Evolutionary conservation across 2,888 invertebrate genomes (phyloP).

Genomic region (Cryptus viduatorius): DNA sequence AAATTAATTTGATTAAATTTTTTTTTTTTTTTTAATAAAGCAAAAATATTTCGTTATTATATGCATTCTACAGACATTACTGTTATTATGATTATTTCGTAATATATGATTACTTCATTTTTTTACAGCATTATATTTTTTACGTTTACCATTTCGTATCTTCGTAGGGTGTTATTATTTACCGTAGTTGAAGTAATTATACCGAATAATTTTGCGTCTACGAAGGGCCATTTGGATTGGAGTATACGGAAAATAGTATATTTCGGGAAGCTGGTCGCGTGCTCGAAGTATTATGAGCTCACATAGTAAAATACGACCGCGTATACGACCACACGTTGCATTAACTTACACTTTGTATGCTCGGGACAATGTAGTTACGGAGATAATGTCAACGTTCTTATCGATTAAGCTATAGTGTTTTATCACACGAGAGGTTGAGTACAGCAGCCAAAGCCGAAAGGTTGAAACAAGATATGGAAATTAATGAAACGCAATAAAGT

Average conservation of each 20-base stretch:
- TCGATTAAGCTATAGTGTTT: background rate
- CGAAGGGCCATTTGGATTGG: too few relatives aligned
- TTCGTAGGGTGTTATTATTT: too few relatives aligned
- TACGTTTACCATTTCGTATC: too few relatives aligned
- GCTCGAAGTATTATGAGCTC: background rate
- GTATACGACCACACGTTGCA: background rate
- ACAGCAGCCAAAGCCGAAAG: background rate
- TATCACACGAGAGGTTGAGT: background rate
- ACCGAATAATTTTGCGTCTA: too few relatives aligned
- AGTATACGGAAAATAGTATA: background rate
- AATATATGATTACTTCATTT: too few relatives aligned
- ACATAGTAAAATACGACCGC: background rate
- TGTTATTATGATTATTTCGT: too few relatives aligned
- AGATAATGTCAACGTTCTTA: background rate
- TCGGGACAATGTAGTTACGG: background rate
- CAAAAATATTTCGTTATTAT: too few relatives aligned
- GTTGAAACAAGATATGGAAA: background rate
- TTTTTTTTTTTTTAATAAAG: too few relatives aligned
- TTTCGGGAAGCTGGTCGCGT: background rate
- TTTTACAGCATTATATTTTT: too few relatives aligned
- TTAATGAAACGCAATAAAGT: background rate
- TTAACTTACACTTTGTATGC: slow-evolving; percentile 6
- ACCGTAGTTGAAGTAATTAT: too few relatives aligned
- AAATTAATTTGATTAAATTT: too few relatives aligned
- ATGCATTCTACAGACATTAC: too few relatives aligned